Base-by-base conservation (phyloP, 2,113 vertebrate genomes). In the Peromyscus maniculatus region DNA sequence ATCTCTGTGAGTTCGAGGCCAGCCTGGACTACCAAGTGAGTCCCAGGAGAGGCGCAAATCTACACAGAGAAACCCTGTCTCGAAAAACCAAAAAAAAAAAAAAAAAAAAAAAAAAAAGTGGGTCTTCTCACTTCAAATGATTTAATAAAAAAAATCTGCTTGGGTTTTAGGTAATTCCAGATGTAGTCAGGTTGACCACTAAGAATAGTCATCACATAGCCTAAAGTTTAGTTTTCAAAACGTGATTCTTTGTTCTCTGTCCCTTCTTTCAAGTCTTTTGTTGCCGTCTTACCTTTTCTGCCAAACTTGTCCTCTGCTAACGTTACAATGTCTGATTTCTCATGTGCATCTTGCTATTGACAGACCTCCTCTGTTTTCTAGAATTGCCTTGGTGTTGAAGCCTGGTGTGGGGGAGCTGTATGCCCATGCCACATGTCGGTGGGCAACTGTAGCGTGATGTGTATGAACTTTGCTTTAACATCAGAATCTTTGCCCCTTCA, bases 301-400 rank as follows among this genome's bases (percentile, higher is more conserved):
- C 59, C 55, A 75, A 79, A 82, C 5, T 46, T 91, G 43, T 77
- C 36, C 12, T 93, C 89, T 69, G 62, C 80, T 94, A 49, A 83
- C 26, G 59, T 75, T 80, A 91, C 55, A 91, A 28, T 89, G 59
- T 62, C 66, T 80, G 49, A 59, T 89, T 49, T 82, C 49, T n/a
- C 22, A 26, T 69, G 72, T 49, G 16, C 26, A 46, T 74, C 77
- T 75, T 75, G 55, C 64, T 89, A 22, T 59, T 93, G 83, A 46
- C 24, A 91, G 62, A 84, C 9, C 12, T 89, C 12, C 12, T 89
- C 12, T 87, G 10, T 71, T 90, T n/a, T 80, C 49, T 90, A 17
- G 36, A 95, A 92, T 75, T 86, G 66, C 39, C 39, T 92, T 87
- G 83, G 22, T 15, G 4, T 83, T 77, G 62, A 94, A 96, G 31